A percentile compares a stretch with the other conserved stretches of the same genome.
These are phyloP conservation scores for Bolinopsis microptera DNA, from an alignment of 37 sponge, comb jelly and placozoan genomes.

Conservation along the genomic window DNA sequence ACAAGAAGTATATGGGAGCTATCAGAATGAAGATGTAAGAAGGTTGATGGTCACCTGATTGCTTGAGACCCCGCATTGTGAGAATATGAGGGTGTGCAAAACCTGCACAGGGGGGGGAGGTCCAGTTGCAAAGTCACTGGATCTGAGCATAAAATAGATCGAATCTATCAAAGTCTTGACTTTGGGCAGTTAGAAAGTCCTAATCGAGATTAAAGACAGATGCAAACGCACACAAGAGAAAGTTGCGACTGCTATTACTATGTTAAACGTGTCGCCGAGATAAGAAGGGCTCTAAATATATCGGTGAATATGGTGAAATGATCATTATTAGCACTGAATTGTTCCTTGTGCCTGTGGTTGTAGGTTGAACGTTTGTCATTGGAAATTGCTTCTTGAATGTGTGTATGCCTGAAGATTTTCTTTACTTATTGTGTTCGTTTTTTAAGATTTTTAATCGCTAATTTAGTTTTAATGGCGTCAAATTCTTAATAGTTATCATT, in stretches of 20 bases:
- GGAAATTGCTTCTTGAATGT: no score
- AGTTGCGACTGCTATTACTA: not conserved
- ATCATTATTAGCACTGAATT: no score
- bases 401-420: no score
- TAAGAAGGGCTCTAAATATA: no score
- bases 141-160: slow-evolving; percentile 6
- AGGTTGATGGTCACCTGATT: not conserved
- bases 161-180: not conserved
- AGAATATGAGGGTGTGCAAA: not conserved
- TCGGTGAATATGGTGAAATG: no score
- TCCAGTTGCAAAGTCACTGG: not conserved
- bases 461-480: no score
- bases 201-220: not conserved
- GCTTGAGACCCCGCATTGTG: no score
- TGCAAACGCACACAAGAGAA: not conserved
- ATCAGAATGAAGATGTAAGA: not conserved
- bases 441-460: no score
- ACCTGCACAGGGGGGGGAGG: not conserved
- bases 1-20: not conserved
- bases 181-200: not conserved
- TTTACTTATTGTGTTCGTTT: no score
- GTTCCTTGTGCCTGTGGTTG: no score
- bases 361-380: no score
- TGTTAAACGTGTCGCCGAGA: not conserved
- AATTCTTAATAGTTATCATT: no score